Evolutionary conservation across 2,888 invertebrate species (phyloP), one percentile per base, ranked within the genome.

Genomic region (Hirtodrosophila duncani): DNA sequence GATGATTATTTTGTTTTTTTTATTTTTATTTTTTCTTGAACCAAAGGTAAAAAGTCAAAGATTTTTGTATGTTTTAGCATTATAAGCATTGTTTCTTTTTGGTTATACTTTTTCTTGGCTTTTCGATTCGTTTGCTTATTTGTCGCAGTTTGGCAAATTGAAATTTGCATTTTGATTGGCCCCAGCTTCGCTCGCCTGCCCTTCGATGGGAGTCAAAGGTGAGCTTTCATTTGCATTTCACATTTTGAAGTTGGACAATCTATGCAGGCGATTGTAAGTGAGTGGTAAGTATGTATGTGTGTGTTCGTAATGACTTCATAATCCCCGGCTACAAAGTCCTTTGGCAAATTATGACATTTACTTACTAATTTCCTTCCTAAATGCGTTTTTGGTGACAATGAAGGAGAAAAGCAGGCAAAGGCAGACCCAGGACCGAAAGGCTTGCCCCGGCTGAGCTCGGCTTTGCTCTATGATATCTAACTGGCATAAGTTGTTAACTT

Each of bases 121-220:
- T 45, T 31, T 55, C 39, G 27, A 45, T 42, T 48, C 23, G 31
- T 39, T 52, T 63, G 48, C 39, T 46, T 52, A 44, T 48, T 33
- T 23, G 51, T 39, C 43, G 49, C 62, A 52, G 55, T 63, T 75
- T n/a, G 57, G 63, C 63, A 80, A 82, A 75, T 82, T 82, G 78
- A 75, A 75, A 75, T 75, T 75, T 82, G 69, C 75, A 75, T 82
- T 82, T 75, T 82, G 81, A 82, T 75, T 58, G 80, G 78, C 72
- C 46, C 44, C 44, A 51, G 48, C 42, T 37, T 21, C 17, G 18
- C 9, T n/a, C n/a, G n/a, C n/a, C n/a, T n/a, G n/a, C n/a, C n/a
- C 13, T 21, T 23, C 21, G 21, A 38, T 42, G 44, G 23, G 29
- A 34, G 45, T 43, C 39, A 24, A 36, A 63, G 46, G 33, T 20